These are phyloP conservation scores for Musca vetustissima DNA, from an alignment of 1,140 invertebrate genomes.

Conservation along the genomic window DNA sequence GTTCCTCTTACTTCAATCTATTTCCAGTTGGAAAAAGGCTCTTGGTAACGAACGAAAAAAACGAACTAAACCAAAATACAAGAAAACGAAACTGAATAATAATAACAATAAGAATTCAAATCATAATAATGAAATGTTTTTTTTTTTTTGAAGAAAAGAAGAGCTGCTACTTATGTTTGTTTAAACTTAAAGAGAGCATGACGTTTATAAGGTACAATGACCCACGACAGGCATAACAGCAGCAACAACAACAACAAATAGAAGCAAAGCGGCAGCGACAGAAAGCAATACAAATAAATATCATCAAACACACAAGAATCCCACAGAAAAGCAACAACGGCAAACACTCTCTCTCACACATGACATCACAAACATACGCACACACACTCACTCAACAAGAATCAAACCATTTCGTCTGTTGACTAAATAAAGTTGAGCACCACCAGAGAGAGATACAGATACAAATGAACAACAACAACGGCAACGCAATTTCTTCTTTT, in stretches of 20 bases:
- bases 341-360: background rate
- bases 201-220: constrained; percentile 16
- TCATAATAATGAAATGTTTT: too few relatives aligned
- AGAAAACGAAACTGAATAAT: background rate
- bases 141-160: background rate
- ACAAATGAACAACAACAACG: too few relatives aligned
- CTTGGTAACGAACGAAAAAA: background rate
- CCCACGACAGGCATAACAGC: background rate
- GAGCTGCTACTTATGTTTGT: background rate
- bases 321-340: background rate
- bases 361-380: background rate
- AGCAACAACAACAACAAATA: background rate
- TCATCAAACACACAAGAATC: background rate
- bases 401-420: too few relatives aligned
- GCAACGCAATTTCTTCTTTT: too few relatives aligned
- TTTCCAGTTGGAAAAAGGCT: background rate
- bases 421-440: too few relatives aligned
- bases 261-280: background rate
- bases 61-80: background rate
- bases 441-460: too few relatives aligned
- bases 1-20: background rate
- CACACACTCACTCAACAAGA: background rate
- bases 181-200: constrained; percentile 19
- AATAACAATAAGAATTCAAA: background rate
- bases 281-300: background rate